Evolutionary conservation across 2,888 invertebrate genomes (phyloP).

Genomic region (Lasioglossum oenotherae): DNA sequence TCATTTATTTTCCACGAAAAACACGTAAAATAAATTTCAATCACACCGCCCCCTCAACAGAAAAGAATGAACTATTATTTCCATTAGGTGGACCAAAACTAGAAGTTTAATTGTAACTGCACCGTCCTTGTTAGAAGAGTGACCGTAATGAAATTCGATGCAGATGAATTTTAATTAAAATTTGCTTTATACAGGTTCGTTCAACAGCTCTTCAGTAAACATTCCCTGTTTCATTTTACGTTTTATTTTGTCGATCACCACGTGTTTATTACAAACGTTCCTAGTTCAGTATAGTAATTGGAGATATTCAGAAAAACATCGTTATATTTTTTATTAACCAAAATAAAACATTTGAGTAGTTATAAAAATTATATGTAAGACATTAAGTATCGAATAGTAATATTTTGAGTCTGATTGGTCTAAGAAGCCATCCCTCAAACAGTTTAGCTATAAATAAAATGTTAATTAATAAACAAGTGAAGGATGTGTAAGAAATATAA

Average conservation of each 20-base stretch:
- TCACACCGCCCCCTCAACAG: not conserved
- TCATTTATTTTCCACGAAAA: not conserved
- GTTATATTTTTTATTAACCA: not conserved
- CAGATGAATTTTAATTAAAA: slow-evolving; percentile 2
- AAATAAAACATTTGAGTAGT: no score
- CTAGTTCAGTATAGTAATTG: not conserved
- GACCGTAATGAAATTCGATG: not conserved
- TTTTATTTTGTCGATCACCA: not conserved
- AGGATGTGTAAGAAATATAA: not conserved
- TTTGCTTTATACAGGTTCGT: not conserved
- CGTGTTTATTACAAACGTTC: not conserved
- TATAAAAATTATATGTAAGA: not conserved
- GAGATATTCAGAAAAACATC: not conserved
- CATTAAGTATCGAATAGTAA: not conserved
- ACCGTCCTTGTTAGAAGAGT: not conserved
- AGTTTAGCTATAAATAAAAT: no score
- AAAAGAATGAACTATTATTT: not conserved
- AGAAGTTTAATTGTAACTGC: not conserved
- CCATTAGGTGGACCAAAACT: not conserved
- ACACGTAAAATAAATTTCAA: not conserved
- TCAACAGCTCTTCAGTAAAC: not conserved
- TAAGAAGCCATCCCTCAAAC: not conserved
- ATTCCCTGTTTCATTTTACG: not conserved
- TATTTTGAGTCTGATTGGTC: no score
- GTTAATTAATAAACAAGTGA: not conserved